Evolutionary conservation across 1,140 invertebrate species (phyloP), one percentile per base, ranked within the genome.

Genomic region (Bombus pascuorum): DNA sequence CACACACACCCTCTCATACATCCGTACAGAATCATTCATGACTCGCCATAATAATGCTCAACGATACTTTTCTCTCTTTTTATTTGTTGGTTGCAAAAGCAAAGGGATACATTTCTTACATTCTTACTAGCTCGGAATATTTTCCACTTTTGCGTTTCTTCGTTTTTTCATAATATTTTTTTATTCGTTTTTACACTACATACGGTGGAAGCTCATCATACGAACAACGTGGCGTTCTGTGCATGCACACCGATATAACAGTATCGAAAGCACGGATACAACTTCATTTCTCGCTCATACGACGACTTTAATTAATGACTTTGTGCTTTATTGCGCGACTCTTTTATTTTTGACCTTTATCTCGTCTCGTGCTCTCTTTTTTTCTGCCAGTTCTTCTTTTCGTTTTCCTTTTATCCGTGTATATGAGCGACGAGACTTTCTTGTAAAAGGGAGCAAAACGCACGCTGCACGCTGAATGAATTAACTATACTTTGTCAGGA

Each of bases 171-270:
- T 25, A n/a, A 62, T 10, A 32, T 44, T 32, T 6, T 47, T 42
- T 28, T 71, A 10, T 59, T 78, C n/a, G 6, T 37, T 47, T 77
- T 74, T 81, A 80, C 47, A 44, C 84, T 74, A 85, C 70, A 65
- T 57, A 81, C 15, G 78, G 47, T 85, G 79, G 78, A 85, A 85
- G 84, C 84, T 81, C 84, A 57, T 81, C 84, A 47, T 81, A 85
- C 78, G 78, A 85, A 75, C 59, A 81, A 74, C 79, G 71, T 57
- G 71, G 59, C 79, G 57, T 42, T 85, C 70, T 37, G 78, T 66
- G 44, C 84, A 68, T 37, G 84, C 84, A 71, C 71, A 81, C 59
- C 79, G 84, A 85, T 68, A 44, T 37, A 44, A 59, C 78, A 47
- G 72, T 75, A 81, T 75, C 78, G 84, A 85, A 81, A 85, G 78